Percentiles rank a stretch among this genome's conserved stretches.
Conservation (phyloP, 92 coral and sea anemone genomes). For the Actinernus sp. region DNA sequence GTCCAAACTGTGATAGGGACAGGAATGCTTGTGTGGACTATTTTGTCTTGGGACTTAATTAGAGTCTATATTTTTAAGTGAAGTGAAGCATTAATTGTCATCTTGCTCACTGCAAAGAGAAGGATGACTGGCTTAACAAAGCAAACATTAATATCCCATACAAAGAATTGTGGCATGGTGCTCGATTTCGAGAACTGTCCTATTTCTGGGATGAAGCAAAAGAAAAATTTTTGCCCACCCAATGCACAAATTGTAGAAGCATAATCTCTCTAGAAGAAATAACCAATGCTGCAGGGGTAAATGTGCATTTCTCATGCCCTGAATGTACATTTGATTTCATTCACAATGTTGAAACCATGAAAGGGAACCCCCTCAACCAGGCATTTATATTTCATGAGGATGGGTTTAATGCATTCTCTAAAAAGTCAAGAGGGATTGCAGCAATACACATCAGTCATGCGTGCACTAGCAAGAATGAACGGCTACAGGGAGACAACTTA, state of each 20-base stretch:
- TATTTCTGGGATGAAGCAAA: conserved; percentile 62
- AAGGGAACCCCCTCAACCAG: conserved; percentile 53
- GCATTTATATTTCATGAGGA: conserved; percentile 63
- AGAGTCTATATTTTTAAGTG: conserved; percentile 48
- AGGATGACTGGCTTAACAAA: conserved; percentile 45
- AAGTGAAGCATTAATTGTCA: conserved; percentile 22
- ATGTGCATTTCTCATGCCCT: conserved; percentile 29
- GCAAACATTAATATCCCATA: neutral
- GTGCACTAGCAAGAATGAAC: conserved; percentile 32
- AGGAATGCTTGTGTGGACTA: conserved; percentile 51
- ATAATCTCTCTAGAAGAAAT: conserved; percentile 42
- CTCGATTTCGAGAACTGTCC: conserved; percentile 58
- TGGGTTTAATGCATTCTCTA: conserved; percentile 61
- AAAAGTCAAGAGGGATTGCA: conserved; percentile 56
- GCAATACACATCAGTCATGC: conserved; percentile 56
- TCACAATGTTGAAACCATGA: conserved; percentile 26
- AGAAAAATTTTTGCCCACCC: conserved; percentile 44
- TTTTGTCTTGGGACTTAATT: conserved; percentile 63
- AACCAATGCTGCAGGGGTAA: conserved; percentile 5
- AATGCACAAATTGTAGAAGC: conserved; percentile 61
- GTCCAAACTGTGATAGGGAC: conserved; percentile 61
- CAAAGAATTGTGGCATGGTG: conserved; percentile 70
- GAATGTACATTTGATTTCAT: conserved; percentile 47
- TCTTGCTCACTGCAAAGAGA: conserved; percentile 62
- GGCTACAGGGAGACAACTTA: conserved; percentile 36